These are phyloP conservation scores for Protophormia terraenovae DNA, from an alignment of 2,888 invertebrate genomes.

Conservation along the genomic window DNA sequence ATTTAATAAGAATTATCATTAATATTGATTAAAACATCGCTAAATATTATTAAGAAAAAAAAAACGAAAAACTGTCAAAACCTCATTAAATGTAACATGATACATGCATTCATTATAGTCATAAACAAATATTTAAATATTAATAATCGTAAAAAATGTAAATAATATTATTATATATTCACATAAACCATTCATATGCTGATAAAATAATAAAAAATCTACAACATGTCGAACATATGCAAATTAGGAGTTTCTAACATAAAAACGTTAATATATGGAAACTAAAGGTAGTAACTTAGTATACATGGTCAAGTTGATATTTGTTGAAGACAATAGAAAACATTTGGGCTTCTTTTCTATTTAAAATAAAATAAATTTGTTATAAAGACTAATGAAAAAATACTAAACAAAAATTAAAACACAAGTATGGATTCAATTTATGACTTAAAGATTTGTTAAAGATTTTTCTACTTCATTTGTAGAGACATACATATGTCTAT, in stretches of 20 bases:
- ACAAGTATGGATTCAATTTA: neutral
- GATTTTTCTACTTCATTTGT: neutral
- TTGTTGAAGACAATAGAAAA: neutral
- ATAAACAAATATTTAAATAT: neutral
- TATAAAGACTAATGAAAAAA: neutral
- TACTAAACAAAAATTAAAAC: neutral
- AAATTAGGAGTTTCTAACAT: neutral
- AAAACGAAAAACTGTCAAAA: neutral
- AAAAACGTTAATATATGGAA: neutral
- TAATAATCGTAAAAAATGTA: neutral
- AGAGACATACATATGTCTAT: neutral
- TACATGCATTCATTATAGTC: neutral
- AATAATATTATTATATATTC: neutral
- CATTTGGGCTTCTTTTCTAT: neutral
- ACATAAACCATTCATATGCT: neutral
- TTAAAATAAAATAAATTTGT: too few species aligned
- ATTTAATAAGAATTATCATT: conserved; percentile 20
- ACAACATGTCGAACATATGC: neutral
- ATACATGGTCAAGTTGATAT: neutral
- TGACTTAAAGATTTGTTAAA: neutral
- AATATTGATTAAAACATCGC: neutral
- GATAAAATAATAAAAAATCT: neutral
- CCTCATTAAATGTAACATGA: neutral
- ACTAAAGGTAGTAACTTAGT: neutral
- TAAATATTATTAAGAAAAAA: neutral